phyloP scores from a whole-genome alignment of 2,888 invertebrate genomes.

The Catocala nupta region DNA sequence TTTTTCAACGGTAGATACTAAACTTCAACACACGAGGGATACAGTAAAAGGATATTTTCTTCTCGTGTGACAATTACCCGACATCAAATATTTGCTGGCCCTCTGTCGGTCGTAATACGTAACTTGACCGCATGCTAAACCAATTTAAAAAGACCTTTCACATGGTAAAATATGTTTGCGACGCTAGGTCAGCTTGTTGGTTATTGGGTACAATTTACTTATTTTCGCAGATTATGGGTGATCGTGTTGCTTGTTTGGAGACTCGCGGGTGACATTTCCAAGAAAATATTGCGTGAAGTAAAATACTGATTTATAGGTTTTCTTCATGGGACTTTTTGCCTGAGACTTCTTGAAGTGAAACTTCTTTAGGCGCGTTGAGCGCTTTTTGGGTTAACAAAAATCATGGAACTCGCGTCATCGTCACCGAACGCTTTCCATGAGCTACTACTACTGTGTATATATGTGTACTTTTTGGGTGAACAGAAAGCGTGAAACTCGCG shows the following conservation, averaged over 20 bases:
- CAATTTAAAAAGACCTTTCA: constrained; percentile 41
- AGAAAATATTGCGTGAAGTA: constrained; percentile 64
- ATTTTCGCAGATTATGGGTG: constrained; percentile 70
- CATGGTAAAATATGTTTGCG: not conserved
- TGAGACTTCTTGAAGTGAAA: too few relatives aligned
- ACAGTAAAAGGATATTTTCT: constrained; percentile 59
- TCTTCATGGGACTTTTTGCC: not conserved
- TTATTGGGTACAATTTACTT: constrained; percentile 70
- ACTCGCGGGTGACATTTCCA: constrained; percentile 73
- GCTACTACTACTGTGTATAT: too few relatives aligned
- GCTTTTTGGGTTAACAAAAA: too few relatives aligned
- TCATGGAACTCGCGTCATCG: too few relatives aligned
- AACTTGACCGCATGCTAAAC: constrained; percentile 67
- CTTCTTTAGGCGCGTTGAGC: too few relatives aligned
- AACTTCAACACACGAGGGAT: constrained; percentile 47
- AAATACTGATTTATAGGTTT: constrained; percentile 25
- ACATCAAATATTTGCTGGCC: constrained; percentile 84
- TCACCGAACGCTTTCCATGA: too few relatives aligned
- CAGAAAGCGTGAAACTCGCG: too few relatives aligned
- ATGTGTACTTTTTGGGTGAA: too few relatives aligned
- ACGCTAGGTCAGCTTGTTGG: constrained; percentile 42
- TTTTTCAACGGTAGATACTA: constrained; percentile 39
- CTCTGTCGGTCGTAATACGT: constrained; percentile 80
- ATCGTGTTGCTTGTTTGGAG: constrained; percentile 83
- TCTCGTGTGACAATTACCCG: constrained; percentile 83